Conservation (phyloP, 2,888 invertebrate genomes). For the Onchidella celtica region DNA sequence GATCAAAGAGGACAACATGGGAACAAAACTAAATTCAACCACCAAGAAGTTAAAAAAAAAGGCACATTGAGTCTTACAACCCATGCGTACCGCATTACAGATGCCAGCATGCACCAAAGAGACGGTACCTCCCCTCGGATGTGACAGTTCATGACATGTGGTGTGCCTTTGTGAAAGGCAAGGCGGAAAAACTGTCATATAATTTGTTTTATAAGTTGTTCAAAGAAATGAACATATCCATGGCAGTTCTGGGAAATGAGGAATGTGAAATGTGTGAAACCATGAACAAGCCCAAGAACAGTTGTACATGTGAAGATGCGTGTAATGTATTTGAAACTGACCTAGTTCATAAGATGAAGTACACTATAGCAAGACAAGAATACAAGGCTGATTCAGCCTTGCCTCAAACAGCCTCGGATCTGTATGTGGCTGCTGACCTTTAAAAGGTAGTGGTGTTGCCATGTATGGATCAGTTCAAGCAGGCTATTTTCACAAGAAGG, state of each 20-base stretch:
- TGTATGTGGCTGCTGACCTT: conserved; percentile 11
- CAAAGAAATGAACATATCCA: conserved; percentile 22
- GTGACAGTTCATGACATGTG: conserved; percentile 1
- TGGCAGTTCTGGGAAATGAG: conserved; percentile 4
- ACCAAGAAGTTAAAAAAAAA: not conserved
- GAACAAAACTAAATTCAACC: not conserved
- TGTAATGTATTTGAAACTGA: not conserved
- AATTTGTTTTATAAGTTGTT: not conserved
- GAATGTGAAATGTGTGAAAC: conserved; percentile 17
- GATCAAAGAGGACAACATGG: too few species aligned
- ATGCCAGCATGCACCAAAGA: not conserved
- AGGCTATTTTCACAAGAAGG: conserved; percentile 8
- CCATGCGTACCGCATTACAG: not conserved
- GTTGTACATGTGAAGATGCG: not conserved
- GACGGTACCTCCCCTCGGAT: conserved; percentile 16
- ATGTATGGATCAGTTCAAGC: not conserved
- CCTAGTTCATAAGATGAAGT: not conserved
- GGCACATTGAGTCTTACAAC: not conserved
- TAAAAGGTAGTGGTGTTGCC: conserved; percentile 26
- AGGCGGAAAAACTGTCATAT: not conserved
- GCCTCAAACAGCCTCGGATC: not conserved
- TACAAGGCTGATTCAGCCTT: not conserved
- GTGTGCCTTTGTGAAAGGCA: not conserved
- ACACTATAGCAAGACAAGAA: not conserved
- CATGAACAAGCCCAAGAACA: not conserved